Evolutionary conservation across 1,140 invertebrate genomes (phyloP), one percentile per base, ranked within the genome.

Genomic region (Phenacoccus solenopsis): DNA sequence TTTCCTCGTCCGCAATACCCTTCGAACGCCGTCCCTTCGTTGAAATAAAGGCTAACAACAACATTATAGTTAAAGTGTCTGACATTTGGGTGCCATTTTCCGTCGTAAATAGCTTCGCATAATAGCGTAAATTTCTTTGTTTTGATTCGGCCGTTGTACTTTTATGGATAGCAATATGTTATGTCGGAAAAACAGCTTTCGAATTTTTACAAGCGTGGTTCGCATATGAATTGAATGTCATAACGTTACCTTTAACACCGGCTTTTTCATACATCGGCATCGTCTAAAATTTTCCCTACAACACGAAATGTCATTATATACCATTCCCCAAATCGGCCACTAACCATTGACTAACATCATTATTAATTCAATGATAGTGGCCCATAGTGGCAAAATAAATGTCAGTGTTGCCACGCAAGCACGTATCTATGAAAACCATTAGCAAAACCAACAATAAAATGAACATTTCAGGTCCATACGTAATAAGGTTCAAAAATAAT

Each of bases 61-160:
- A 64, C 59, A 64, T 64, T 64, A 64, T 64, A 64, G 59, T 64
- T 64, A 64, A 64, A 64, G 59, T 64, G 59, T 64, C 59, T 64
- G 59, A 64, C 59, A 64, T 64, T 64, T 64, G 59, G 59, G 59
- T 64, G 59, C 59, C 59, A 64, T 64, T 64, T 64, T 64, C 21
- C 25, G 59, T 64, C 59, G 59, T 64, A 64, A 64, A 64, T 64
- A 64, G 59, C 59, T 64, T 64, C 59, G 22, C 59, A 64, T 64
- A 64, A 64, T 64, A 64, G 59, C 59, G 59, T 64, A 64, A 64
- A 64, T 64, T 64, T 64, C 59, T 64, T 64, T 64, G 59, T 64
- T 64, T 64, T 64, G 59, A 64, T 64, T 64, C 25, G 59, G 59
- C 59, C 59, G 59, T 64, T 64, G 59, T 64, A 64, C 59, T 64